Percentiles rank a stretch among this genome's conserved stretches.
These are phyloP conservation scores for Chaetodon auriga DNA, from an alignment of 2,113 vertebrate genomes.

Conservation along the genomic window DNA sequence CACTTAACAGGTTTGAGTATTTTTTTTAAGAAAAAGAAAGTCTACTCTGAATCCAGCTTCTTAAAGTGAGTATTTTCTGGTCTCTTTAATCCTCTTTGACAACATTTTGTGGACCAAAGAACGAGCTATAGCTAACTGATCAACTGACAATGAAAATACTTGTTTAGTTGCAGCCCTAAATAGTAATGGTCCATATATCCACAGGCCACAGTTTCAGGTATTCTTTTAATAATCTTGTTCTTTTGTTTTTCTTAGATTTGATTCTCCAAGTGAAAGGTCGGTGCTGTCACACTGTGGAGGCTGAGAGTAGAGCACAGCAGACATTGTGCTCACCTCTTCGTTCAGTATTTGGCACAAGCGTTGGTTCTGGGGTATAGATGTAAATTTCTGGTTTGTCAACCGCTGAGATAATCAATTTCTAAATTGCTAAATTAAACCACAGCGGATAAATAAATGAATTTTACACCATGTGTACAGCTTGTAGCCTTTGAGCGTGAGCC, in stretches of 20 bases:
- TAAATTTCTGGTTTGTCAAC: background rate
- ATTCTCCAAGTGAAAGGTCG: background rate
- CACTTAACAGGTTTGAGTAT: too few species aligned
- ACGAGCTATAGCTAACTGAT: too few species aligned
- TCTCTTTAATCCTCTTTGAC: too few species aligned
- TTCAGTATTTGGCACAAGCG: background rate
- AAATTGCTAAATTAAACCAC: slow-evolving; percentile 23
- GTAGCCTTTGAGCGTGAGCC: slow-evolving; percentile 36
- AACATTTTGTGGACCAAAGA: too few species aligned
- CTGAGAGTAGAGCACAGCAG: background rate
- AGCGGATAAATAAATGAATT: slow-evolving; percentile 25
- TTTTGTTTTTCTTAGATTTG: background rate
- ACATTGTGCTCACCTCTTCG: background rate
- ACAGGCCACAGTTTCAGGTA: background rate
- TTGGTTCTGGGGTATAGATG: background rate
- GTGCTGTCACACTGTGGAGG: background rate
- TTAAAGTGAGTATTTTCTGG: too few species aligned
- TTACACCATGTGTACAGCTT: slow-evolving; percentile 16
- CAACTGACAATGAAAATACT: too few species aligned
- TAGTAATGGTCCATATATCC: background rate
- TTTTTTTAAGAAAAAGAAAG: too few species aligned
- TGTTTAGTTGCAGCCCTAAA: too few species aligned
- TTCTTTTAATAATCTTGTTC: background rate
- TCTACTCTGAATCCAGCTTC: too few species aligned
- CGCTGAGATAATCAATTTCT: slow-evolving; percentile 20